A percentile compares a stretch with the other conserved stretches of the same genome.
phyloP scores from a whole-genome alignment of 2,888 invertebrate species.

The Anthophora plumipes region DNA sequence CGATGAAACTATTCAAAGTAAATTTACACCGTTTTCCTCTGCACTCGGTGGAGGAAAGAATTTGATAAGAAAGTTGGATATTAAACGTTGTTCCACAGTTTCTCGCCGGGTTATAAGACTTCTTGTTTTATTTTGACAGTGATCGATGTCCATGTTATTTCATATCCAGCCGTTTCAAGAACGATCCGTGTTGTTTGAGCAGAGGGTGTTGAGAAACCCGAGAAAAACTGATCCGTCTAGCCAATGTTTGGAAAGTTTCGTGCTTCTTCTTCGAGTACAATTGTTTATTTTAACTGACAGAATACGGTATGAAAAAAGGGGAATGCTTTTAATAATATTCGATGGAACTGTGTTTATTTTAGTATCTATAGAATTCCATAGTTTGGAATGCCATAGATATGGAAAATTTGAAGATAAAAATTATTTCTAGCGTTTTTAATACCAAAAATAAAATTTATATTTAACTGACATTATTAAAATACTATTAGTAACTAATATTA shows the following conservation, averaged over 20 bases:
- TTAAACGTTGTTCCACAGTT: constrained; percentile 66
- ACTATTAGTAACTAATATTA: too few relatives aligned
- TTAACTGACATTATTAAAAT: too few relatives aligned
- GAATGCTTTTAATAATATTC: not conserved
- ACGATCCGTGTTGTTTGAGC: constrained; percentile 65
- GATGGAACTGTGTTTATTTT: not conserved
- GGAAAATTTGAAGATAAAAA: too few relatives aligned
- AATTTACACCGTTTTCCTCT: constrained; percentile 40
- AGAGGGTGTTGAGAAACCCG: constrained; percentile 27
- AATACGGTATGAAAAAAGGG: not conserved
- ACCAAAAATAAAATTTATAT: too few relatives aligned
- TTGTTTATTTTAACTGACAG: constrained; percentile 6
- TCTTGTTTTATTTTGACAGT: constrained; percentile 71
- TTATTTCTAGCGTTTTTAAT: too few relatives aligned
- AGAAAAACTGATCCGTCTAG: constrained; percentile 41
- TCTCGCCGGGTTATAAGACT: constrained; percentile 48
- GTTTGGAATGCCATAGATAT: too few relatives aligned
- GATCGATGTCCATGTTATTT: constrained; percentile 73
- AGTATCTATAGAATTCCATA: too few relatives aligned
- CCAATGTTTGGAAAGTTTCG: constrained; percentile 38
- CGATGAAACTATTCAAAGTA: constrained; percentile 50
- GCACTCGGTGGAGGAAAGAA: constrained; percentile 30
- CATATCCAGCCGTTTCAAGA: constrained; percentile 64
- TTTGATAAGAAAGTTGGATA: constrained; percentile 60
- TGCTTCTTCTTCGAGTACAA: constrained; percentile 26